Base-by-base conservation (phyloP, 2,888 invertebrate species). In the Thereva nobilitata region DNA sequence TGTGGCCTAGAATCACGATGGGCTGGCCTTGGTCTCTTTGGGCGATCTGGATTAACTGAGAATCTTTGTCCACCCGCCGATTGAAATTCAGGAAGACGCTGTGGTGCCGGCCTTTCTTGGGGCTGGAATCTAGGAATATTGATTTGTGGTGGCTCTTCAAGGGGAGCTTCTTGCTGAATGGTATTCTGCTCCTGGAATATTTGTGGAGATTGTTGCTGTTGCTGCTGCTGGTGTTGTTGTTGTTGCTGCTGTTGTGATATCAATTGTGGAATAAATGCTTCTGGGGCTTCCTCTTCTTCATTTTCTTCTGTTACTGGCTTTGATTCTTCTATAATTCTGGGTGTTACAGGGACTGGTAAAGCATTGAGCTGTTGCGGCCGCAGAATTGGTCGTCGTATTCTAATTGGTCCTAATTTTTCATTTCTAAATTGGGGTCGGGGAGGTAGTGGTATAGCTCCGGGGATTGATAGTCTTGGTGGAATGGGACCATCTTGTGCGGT, bases 301-400 rank as follows among this genome's bases (percentile, higher is more conserved):
- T 84, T 84, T 72, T 88, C 85, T 78, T 89, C 89, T 1, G 87
- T 87, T 5, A 89, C 89, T 1, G 89, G 89, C 72, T 88, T 86
- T 9, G 86, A 75, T 61, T 81, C 82, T 45, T 83, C 82, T 5
- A 75, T 72, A 40, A 72, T 65, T 42, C 77, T 75, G 7, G 76
- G 77, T 55, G 75, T 75, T 37, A 74, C 80, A 56, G 79, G 82
- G 70, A 85, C 83, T 4, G 86, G 82, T 10, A 85, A 76, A 5
- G 82, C 83, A 74, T 84, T 84, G 34, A 65, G 65, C 9, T 75
- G 75, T 68, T 74, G 74, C 78, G 84, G 73, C 77, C 86, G 71
- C 79, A 84, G 63, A 78, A 83, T 75, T 37, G 82, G 82, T 52
- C 82, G 79, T 52, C 80, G 80, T n/a, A 78, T 75, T 9, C 82